A percentile compares a stretch with the other conserved stretches of the same genome.
Evolutionary conservation across 2,888 invertebrate species (phyloP).

Genomic region (Tipula confusa): DNA sequence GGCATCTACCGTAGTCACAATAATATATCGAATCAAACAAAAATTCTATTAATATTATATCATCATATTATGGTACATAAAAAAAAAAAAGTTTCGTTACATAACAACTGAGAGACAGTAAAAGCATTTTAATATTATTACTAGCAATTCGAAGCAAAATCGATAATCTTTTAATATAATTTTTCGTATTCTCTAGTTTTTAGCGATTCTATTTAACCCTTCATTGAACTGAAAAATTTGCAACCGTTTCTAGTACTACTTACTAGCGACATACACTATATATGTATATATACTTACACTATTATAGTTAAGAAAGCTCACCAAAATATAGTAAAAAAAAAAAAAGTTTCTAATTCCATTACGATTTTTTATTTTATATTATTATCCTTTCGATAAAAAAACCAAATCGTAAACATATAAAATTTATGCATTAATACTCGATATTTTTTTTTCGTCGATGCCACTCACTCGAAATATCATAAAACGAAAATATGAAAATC

Average conservation of each 20-base stretch:
- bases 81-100: background rate
- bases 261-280: background rate
- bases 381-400: background rate
- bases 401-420: no score
- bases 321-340: background rate
- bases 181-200: background rate
- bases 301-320: background rate
- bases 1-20: background rate
- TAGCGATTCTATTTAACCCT: background rate
- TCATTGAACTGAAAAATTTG: constrained; percentile 1
- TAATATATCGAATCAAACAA: background rate
- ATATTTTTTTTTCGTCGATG: background rate
- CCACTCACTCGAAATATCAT: background rate
- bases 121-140: background rate
- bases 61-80: background rate
- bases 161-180: background rate
- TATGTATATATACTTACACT: no score
- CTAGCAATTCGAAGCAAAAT: background rate
- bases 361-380: background rate
- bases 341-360: constrained; percentile 7
- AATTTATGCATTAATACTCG: constrained; percentile 14
- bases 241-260: background rate
- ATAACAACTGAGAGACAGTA: background rate
- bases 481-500: background rate
- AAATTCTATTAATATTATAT: background rate